Percentiles rank a stretch among this genome's conserved stretches.
These are phyloP conservation scores for Diabrotica undecimpunctata DNA, from an alignment of 1,140 invertebrate species.

Conservation along the genomic window DNA sequence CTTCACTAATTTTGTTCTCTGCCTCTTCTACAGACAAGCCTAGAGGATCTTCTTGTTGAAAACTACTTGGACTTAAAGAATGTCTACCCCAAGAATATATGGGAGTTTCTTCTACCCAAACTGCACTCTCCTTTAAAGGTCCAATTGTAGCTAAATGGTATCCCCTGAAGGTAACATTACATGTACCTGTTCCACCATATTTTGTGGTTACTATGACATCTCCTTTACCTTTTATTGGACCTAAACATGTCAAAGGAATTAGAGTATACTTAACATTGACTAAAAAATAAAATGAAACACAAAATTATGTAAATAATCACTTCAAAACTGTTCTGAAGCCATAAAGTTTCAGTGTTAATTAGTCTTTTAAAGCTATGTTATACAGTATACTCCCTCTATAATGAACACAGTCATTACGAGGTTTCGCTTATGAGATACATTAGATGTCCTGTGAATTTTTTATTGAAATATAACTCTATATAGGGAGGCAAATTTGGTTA, in stretches of 20 bases:
- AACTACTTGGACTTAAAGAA: constrained; percentile 75
- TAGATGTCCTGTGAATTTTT: too few species aligned
- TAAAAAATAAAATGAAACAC: neutral
- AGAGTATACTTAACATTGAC: neutral
- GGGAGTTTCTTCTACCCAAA: constrained; percentile 94
- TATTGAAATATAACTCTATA: too few species aligned
- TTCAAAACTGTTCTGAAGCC: too few species aligned
- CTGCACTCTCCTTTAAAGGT: constrained; percentile 95
- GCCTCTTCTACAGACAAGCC: constrained; percentile 92
- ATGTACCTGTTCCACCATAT: constrained; percentile 87
- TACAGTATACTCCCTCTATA: too few species aligned
- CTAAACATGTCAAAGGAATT: neutral
- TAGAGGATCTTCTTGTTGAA: constrained; percentile 89
- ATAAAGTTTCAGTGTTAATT: too few species aligned
- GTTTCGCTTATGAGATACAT: too few species aligned
- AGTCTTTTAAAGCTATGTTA: too few species aligned
- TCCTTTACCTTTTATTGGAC: constrained; percentile 85
- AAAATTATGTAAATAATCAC: too few species aligned
- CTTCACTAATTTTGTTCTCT: constrained; percentile 86
- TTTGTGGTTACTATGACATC: constrained; percentile 93
- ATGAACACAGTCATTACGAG: too few species aligned
- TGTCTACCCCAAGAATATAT: constrained; percentile 76
- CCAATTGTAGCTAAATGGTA: constrained; percentile 68
- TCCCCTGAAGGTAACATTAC: constrained; percentile 90
- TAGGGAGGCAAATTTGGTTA: too few species aligned